Evolutionary conservation across 2,797 vertebrate species (phyloP).

Genomic region (Galaxias olidus): DNA sequence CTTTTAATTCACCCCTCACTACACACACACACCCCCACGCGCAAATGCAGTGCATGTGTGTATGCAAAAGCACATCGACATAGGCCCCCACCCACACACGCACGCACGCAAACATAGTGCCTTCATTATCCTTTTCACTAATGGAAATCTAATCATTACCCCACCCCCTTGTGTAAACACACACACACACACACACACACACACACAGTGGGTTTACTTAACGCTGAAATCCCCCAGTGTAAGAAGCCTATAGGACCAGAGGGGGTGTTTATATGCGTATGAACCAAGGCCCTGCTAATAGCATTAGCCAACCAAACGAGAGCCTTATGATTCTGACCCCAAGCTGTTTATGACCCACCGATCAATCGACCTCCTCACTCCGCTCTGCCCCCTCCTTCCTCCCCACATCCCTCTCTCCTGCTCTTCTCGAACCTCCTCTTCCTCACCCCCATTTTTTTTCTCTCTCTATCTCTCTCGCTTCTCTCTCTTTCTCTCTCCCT

Average conservation of each 20-base stretch:
- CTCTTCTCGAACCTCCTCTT: constrained; percentile 7
- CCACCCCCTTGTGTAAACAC: constrained; percentile 3
- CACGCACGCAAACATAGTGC: constrained; percentile 49
- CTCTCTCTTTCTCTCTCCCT: neutral
- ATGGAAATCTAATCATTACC: constrained; percentile 58
- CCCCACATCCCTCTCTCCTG: neutral
- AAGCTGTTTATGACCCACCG: constrained; percentile 54
- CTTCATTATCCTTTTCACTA: constrained; percentile 56
- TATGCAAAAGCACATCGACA: constrained; percentile 28
- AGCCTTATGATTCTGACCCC: constrained; percentile 53
- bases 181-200: constrained; percentile 13
- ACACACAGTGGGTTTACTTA: constrained; percentile 50
- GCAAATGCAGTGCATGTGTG: constrained; percentile 25
- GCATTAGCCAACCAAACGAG: constrained; percentile 54
- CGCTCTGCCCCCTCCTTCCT: constrained; percentile 8
- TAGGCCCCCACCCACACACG: constrained; percentile 27
- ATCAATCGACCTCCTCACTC: constrained; percentile 51
- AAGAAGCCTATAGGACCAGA: constrained; percentile 35
- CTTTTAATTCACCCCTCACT: constrained; percentile 79
- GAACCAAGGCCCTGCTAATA: constrained; percentile 56
- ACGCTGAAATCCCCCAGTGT: constrained; percentile 54
- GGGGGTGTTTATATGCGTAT: constrained; percentile 46
- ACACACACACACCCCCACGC: constrained; percentile 47
- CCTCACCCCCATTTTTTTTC: neutral
- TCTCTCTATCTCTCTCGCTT: neutral